Conservation (phyloP, 1,140 invertebrate species). For the Leguminivora glycinivorella region DNA sequence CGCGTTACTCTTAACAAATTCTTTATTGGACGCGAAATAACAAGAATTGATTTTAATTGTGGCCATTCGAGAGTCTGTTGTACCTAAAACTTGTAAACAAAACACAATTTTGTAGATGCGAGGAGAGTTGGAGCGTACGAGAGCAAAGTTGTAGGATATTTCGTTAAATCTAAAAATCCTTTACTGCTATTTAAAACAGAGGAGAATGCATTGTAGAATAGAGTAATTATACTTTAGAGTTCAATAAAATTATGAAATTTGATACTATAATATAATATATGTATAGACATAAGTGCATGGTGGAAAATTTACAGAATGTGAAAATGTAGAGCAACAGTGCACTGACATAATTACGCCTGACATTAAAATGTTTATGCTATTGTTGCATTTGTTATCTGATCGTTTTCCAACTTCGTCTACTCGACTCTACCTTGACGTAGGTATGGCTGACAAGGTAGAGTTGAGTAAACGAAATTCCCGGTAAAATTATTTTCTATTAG, state of each 20-base stretch:
- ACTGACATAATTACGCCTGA: not conserved
- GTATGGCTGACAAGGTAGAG: too few species aligned
- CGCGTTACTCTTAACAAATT: not conserved
- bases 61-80: not conserved
- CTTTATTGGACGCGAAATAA: conserved; percentile 29
- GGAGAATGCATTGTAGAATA: too few species aligned
- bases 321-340: conserved; percentile 2
- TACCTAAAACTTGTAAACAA: too few species aligned
- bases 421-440: not conserved
- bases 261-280: not conserved
- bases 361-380: not conserved
- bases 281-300: not conserved
- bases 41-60: conserved; percentile 8
- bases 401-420: not conserved
- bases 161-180: too few species aligned
- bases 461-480: too few species aligned
- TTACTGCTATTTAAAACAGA: too few species aligned
- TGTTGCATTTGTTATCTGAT: not conserved
- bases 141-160: too few species aligned
- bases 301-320: conserved; percentile 23
- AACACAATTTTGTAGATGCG: not conserved
- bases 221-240: too few species aligned
- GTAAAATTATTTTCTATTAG: conserved; percentile 1
- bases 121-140: too few species aligned
- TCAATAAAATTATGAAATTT: not conserved